Conservation (phyloP, 92 coral and sea anemone genomes). For the Heteractis magnifica region DNA sequence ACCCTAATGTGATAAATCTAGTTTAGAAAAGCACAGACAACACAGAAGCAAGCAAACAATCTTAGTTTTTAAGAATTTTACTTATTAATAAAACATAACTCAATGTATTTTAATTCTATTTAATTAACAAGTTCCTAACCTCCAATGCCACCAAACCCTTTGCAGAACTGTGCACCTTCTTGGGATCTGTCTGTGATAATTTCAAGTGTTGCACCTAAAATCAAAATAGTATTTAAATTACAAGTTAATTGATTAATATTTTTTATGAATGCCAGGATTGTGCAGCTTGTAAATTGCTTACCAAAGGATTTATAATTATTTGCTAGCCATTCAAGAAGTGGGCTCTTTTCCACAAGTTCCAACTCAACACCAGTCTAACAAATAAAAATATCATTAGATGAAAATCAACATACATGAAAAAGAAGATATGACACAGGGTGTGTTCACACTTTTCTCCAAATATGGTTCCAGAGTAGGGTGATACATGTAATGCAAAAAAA, state of each 20-base stretch:
- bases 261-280: no score
- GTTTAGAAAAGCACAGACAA: no score
- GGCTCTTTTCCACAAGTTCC: conserved; percentile 82
- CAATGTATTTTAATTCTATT: no score
- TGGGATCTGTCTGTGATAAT: conserved; percentile 96
- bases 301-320: conserved; percentile 94
- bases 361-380: conserved; percentile 89
- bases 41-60: no score
- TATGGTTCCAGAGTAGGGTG: no score
- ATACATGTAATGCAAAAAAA: no score
- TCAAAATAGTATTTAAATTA: not conserved
- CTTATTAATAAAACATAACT: no score
- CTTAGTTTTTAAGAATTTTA: no score
- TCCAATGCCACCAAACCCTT: conserved; percentile 99
- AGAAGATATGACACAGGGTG: not conserved
- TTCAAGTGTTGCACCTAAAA: conserved; percentile 93
- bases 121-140: conserved; percentile 39
- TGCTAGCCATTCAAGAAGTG: conserved; percentile 96
- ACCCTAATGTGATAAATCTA: no score
- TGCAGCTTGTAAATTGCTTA: conserved; percentile 17
- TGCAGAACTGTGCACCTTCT: conserved; percentile 99
- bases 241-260: not conserved
- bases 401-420: not conserved
- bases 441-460: no score
- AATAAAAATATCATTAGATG: not conserved